Base-by-base conservation (phyloP, 2,797 vertebrate genomes). In the Serranus cabrilla region DNA sequence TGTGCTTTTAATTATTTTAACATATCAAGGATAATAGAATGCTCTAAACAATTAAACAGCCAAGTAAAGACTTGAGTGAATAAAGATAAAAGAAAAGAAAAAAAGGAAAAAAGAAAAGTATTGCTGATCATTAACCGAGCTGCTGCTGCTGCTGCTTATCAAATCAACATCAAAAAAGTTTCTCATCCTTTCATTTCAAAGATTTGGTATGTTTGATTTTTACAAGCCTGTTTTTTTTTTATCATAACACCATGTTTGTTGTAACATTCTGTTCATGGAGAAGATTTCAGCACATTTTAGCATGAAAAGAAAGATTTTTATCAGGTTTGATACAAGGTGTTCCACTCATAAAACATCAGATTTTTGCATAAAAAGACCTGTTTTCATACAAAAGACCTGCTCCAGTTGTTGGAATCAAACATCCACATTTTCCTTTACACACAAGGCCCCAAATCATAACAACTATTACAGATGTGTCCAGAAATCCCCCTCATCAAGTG, bases 401-500 rank as follows among this genome's bases (percentile, higher is more conserved):
- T 55, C 4, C 0, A 1, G 0, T 11, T 51, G 34, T 40, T 14
- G 3, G 42, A 21, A 31, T 1, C 43, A 46, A 57, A 67, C 62
- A 20, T 2, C 42, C 10, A 9, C 11, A 14, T 5, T 39, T 61
- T 40, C 12, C 12, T 31, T n/a, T 4, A 27, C 18, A 61, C 74
- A 37, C 39, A 52, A 17, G 6, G 10, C 65, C 39, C 47, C 5
- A 17, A 42, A 63, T 67, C 57, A 39, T 17, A 50, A 20, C 21
- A 57, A 10, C 42, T 65, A 21, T 61, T 27, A 31, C n/a, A 25
- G 2, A 37, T 56, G 23, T 31, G 34, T 43, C n/a, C 8, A 27
- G 17, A 71, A 83, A 85, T 87, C 71, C 46, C 65, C 8, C 67
- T 74, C 61, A 45, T 50, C 17, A 6, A 25, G 11, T 73, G 43